Evolutionary conservation across 2,113 vertebrate genomes (phyloP).

Genomic region (Phalacrocorax aristotelis): DNA sequence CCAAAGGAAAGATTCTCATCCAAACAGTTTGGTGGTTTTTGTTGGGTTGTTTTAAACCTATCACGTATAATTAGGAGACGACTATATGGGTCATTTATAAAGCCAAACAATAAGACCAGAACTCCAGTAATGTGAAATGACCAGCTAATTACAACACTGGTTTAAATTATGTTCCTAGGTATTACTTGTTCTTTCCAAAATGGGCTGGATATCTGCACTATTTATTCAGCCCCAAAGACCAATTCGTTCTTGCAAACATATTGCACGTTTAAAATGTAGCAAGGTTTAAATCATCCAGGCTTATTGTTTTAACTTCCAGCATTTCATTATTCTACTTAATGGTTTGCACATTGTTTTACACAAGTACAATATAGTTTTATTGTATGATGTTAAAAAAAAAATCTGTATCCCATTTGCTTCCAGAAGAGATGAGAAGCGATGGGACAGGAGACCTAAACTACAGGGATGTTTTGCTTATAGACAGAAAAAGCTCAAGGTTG

Average conservation of each 20-base stretch:
- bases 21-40: not conserved
- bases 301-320: constrained; percentile 54
- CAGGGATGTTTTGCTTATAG: not conserved
- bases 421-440: not conserved
- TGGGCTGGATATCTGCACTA: not conserved
- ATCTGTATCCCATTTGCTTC: not conserved
- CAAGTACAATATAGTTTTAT: constrained; percentile 22
- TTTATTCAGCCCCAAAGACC: constrained; percentile 59
- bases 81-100: constrained; percentile 32
- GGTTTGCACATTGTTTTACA: constrained; percentile 51
- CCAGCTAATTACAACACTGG: constrained; percentile 41
- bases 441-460: not conserved
- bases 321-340: constrained; percentile 54
- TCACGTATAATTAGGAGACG: not conserved
- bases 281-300: constrained; percentile 48
- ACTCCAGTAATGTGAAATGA: constrained; percentile 27
- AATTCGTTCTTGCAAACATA: constrained; percentile 60
- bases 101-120: constrained; percentile 6
- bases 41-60: not conserved
- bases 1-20: constrained; percentile 34
- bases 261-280: constrained; percentile 44
- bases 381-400: not conserved
- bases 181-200: constrained; percentile 56
- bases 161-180: constrained; percentile 49
- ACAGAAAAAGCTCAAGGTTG: not conserved